A percentile compares a stretch with the other conserved stretches of the same genome.
Conservation (phyloP, 2,113 vertebrate genomes). For the Actinemys pallida region DNA sequence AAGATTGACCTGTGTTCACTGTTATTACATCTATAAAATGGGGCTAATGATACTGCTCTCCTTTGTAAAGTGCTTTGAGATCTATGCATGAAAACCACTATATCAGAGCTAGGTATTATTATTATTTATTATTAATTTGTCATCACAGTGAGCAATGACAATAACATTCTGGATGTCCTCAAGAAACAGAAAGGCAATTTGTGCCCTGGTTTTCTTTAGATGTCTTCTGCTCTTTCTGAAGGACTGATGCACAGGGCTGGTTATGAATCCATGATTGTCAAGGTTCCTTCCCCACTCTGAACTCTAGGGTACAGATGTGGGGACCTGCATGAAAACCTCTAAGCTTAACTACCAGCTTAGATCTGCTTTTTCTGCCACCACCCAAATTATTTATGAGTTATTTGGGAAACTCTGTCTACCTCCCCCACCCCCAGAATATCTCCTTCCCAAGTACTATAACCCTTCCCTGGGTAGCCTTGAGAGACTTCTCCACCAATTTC, state of each 20-base stretch:
- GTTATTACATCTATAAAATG: background rate
- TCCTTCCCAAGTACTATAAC: too few relatives aligned
- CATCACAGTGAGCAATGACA: background rate
- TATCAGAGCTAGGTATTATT: background rate
- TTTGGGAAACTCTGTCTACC: too few relatives aligned
- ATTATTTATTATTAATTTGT: background rate
- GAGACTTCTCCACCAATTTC: too few relatives aligned
- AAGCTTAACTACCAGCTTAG: too few relatives aligned
- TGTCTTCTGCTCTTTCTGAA: background rate
- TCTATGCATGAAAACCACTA: background rate
- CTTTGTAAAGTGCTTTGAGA: background rate
- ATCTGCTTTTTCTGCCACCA: too few relatives aligned
- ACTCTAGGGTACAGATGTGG: too few relatives aligned
- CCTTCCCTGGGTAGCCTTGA: too few relatives aligned
- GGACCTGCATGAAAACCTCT: too few relatives aligned
- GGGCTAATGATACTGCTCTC: background rate
- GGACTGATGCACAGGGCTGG: background rate
- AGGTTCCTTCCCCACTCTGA: too few relatives aligned
- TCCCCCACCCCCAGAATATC: too few relatives aligned
- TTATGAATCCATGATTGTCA: background rate
- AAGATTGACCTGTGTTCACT: background rate
- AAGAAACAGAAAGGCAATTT: background rate
- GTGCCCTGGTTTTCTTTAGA: background rate
- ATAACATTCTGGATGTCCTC: background rate
- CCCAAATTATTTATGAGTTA: too few relatives aligned